These are phyloP conservation scores for Penaeus chinensis DNA, from an alignment of 1,140 invertebrate genomes.

Conservation along the genomic window DNA sequence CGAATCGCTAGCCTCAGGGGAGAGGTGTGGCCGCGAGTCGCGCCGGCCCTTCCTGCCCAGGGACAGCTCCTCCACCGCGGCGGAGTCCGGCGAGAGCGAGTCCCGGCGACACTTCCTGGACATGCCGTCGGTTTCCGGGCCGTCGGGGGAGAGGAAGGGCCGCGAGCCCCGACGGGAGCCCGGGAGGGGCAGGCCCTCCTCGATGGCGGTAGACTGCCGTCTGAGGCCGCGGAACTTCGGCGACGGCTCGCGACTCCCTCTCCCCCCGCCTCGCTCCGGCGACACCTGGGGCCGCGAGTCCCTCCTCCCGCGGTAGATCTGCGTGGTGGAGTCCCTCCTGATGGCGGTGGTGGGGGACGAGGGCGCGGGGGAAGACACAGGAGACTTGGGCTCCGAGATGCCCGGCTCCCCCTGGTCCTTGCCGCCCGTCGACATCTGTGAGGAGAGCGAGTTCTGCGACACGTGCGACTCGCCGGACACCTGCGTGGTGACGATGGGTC, in stretches of 20 bases:
- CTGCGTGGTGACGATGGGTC: constrained; percentile 51
- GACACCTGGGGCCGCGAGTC: constrained; percentile 80
- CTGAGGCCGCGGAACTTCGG: constrained; percentile 78
- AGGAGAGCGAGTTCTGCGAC: constrained; percentile 55
- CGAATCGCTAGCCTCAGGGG: constrained; percentile 78
- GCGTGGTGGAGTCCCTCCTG: constrained; percentile 84
- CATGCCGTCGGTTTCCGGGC: constrained; percentile 52
- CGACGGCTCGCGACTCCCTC: constrained; percentile 72
- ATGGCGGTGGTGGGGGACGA: constrained; percentile 71
- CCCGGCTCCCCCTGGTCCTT: constrained; percentile 29
- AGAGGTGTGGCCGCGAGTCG: constrained; percentile 82
- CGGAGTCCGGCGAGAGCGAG: constrained; percentile 88
- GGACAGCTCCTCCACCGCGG: constrained; percentile 70
- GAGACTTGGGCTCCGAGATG: constrained; percentile 53
- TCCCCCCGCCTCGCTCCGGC: constrained; percentile 71
- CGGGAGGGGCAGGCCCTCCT: constrained; percentile 73
- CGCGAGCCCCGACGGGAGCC: constrained; percentile 78
- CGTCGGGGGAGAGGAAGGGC: constrained; percentile 82
- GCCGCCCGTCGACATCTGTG: constrained; percentile 46
- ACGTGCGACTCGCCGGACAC: constrained; percentile 57
- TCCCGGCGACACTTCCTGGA: constrained; percentile 74
- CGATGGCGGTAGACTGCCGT: constrained; percentile 87
- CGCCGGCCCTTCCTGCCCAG: constrained; percentile 72
- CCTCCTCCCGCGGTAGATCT: constrained; percentile 75
- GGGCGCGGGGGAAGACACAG: constrained; percentile 63